Base-by-base conservation (phyloP, 2,888 invertebrate species). In the Acleris sparsana region DNA sequence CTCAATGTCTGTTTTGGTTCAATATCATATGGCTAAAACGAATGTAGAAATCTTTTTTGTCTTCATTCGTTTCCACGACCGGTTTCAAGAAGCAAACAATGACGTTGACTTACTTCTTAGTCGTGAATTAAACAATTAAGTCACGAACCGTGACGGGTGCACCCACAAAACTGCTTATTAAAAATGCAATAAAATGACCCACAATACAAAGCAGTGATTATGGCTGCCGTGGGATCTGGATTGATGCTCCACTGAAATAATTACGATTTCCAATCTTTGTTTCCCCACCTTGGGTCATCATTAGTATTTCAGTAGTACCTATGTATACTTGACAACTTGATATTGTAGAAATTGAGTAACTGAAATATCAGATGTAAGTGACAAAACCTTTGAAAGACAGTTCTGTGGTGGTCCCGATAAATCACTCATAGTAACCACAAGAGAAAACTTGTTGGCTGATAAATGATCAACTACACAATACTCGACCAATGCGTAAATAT, bases 111-210 rank as follows among this genome's bases (percentile, higher is more conserved):
- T 57, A 29, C 55, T 52, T 18, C 53, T 46, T 46, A 61, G 60
- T 56, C 68, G 57, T 62, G 69, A 72, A 63, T 70, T 62, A 71
- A 76, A 77, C 74, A 80, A 81, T 80, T 74, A 76, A 74, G 75
- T 70, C 77, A 69, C 74, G 70, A 72, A 77, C 79, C 80, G 70
- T 78, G 79, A 80, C 79, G 73, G 71, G 70, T 72, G 74, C 73
- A 64, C 65, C 61, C 66, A 69, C 69, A 64, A 69, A 76, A 70
- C 72, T 70, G 68, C 75, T 79, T 80, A 80, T 81, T 82, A 80
- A 76, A 80, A 80, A 75, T 78, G 78, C 77, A 79, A 80, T 80
- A 81, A 78, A 83, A 74, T 80, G 78, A 80, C 75, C 80, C 76
- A 80, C 72, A 78, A 76, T 56, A 57, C 39, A 72, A 71, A 69